Conservation (phyloP, 2,113 vertebrate species). For the Lophochroa leadbeateri region DNA sequence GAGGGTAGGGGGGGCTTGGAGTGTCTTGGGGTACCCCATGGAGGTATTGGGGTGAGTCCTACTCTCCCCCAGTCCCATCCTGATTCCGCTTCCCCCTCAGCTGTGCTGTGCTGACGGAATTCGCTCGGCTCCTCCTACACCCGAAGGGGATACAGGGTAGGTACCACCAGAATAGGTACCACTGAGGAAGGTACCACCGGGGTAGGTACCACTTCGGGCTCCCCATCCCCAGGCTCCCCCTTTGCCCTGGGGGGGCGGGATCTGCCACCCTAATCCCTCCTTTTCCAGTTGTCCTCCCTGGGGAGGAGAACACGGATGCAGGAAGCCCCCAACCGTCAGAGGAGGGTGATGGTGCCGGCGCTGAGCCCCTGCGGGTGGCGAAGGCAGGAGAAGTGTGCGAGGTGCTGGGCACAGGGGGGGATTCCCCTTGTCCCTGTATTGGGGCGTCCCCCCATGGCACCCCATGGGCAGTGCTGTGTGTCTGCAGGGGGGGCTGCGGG, state of each 20-base stretch:
- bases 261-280: neutral
- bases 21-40: too few species aligned
- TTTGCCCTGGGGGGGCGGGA: neutral
- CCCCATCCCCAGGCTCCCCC: neutral
- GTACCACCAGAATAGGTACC: neutral
- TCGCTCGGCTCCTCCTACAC: constrained; percentile 80
- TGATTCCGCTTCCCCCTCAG: constrained; percentile 48
- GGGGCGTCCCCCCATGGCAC: too few species aligned
- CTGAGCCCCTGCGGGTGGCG: neutral
- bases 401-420: constrained; percentile 46
- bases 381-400: constrained; percentile 78
- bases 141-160: constrained; percentile 80
- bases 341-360: neutral
- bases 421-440: too few species aligned
- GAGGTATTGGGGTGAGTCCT: neutral
- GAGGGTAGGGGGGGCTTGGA: neutral
- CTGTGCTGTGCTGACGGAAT: constrained; percentile 91
- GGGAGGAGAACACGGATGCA: constrained; percentile 79
- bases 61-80: neutral
- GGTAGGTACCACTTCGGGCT: too few species aligned
- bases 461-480: too few species aligned
- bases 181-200: too few species aligned
- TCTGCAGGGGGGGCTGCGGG: constrained; percentile 74
- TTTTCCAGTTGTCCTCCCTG: constrained; percentile 78
- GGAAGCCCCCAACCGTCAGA: constrained; percentile 51